Evolutionary conservation across 2,113 vertebrate species (phyloP), one percentile per base, ranked within the genome.

Genomic region (Alligator mississippiensis): DNA sequence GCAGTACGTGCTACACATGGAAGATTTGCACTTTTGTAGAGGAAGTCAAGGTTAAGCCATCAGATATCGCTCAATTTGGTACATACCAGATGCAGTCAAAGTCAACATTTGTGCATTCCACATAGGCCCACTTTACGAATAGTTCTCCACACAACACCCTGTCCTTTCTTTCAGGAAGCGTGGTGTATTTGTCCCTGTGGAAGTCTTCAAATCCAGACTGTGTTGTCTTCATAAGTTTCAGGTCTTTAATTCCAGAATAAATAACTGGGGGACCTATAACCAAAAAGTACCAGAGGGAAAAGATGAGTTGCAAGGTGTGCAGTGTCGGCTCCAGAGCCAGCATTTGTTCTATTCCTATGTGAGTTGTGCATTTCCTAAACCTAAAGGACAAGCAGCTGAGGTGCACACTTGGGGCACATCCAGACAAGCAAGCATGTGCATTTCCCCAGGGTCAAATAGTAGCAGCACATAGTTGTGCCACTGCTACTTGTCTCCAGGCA

Each of bases 131-230:
- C 89, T 98, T 99, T 55, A 98, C 97, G 64, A 98, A 98, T 18
- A 99, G 97, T 27, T 98, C 97, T 62, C 98, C 99, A 38, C 99
- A 99, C 72, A 99, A 99, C 97, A 98, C 98, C 78, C 99, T 98
- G 96, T 99, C 99, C 4, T 97, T 98, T 93, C 97, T 97, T 3
- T 99, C 99, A 3, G 98, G 98, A 91, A 99, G 98, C 1, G 99
- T 99, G 15, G 99, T 99, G 90, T 99, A 98, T 79, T 98, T 98
- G 78, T 99, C 98, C 90, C 96, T 98, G 34, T 97, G 92, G 95
- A 99, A 99, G 16, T 98, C 98, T 94, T 98, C 98, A 81, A 99
- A 99, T 90, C 99, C 99, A 58, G 99, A 99, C 96, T 99, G 98
- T 1, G 99, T 99, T 24, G 99, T 99, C 97, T 99, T 99, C 96